These are phyloP conservation scores for Rhamnusium bicolor DNA, from an alignment of 2,888 invertebrate species.

Conservation along the genomic window DNA sequence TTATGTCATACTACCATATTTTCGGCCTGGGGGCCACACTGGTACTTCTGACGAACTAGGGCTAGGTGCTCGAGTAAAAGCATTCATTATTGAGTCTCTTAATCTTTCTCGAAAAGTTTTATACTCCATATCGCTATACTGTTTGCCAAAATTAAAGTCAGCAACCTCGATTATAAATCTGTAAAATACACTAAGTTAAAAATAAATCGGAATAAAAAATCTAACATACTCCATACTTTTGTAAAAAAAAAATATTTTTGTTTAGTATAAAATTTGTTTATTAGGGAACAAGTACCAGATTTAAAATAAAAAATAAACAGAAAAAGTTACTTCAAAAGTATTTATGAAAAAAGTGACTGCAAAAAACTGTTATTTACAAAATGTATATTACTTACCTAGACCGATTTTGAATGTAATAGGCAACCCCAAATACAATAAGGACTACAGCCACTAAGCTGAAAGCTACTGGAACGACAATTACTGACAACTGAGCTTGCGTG, in stretches of 20 bases:
- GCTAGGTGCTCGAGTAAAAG: conserved; percentile 70
- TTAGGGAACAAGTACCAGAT: too few species aligned
- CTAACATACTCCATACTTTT: not conserved
- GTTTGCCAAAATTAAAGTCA: conserved; percentile 91
- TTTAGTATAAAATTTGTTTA: too few species aligned
- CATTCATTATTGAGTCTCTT: conserved; percentile 82
- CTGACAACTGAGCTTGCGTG: conserved; percentile 87
- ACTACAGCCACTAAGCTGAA: conserved; percentile 88
- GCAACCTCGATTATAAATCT: conserved; percentile 90
- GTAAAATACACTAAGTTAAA: too few species aligned
- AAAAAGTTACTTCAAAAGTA: too few species aligned
- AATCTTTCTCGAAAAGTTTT: conserved; percentile 89
- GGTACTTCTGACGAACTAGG: conserved; percentile 65
- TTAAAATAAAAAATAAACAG: not conserved
- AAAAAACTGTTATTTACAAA: conserved; percentile 9
- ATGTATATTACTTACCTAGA: conserved; percentile 68
- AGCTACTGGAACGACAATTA: conserved; percentile 89
- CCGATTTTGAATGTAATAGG: conserved; percentile 88
- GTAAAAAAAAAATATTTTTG: too few species aligned
- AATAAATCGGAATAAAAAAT: conserved; percentile 18
- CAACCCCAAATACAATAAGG: conserved; percentile 88
- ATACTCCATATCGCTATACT: conserved; percentile 86
- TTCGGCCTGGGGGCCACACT: conserved; percentile 70
- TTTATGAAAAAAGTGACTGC: too few species aligned
- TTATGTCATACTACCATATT: conserved; percentile 75